Percentiles rank a stretch among this genome's conserved stretches.
Conservation (phyloP, 35 echinoderm and acorn worm species). For the Patiria miniata region DNA sequence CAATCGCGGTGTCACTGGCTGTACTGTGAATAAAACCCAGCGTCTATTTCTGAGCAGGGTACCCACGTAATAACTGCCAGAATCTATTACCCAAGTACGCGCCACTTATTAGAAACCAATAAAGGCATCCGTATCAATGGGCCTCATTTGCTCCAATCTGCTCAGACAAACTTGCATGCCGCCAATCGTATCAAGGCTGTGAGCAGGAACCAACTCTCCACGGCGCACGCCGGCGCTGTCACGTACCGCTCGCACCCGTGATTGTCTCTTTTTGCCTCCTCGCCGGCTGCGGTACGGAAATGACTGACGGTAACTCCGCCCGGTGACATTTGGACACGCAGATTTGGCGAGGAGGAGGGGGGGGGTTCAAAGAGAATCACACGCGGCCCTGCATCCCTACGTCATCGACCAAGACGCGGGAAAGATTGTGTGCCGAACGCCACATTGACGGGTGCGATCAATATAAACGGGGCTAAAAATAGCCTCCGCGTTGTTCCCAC, state of each 20-base stretch:
- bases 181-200: too few relatives aligned
- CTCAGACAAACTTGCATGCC: neutral
- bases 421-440: neutral
- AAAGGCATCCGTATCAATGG: slow-evolving; percentile 25
- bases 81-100: neutral
- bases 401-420: neutral
- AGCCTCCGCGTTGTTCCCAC: neutral
- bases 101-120: slow-evolving; percentile 24
- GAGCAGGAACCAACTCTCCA: too few relatives aligned
- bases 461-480: slow-evolving; percentile 16
- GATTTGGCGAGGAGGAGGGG: neutral
- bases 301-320: slow-evolving; percentile 29
- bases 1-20: neutral
- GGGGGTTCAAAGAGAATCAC: slow-evolving; percentile 1
- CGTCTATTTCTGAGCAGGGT: neutral
- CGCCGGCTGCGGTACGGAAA: neutral
- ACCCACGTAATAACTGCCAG: slow-evolving; percentile 13
- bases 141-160: slow-evolving; percentile 17
- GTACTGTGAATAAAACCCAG: neutral
- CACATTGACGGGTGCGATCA: slow-evolving; percentile 19
- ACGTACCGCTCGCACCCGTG: neutral
- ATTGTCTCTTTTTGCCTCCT: neutral
- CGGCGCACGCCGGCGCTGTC: too few relatives aligned
- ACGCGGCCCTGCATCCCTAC: slow-evolving; percentile 15
- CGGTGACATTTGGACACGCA: slow-evolving; percentile 25